These are phyloP conservation scores for Holacanthus passer DNA, from an alignment of 2,113 vertebrate species.

Conservation along the genomic window DNA sequence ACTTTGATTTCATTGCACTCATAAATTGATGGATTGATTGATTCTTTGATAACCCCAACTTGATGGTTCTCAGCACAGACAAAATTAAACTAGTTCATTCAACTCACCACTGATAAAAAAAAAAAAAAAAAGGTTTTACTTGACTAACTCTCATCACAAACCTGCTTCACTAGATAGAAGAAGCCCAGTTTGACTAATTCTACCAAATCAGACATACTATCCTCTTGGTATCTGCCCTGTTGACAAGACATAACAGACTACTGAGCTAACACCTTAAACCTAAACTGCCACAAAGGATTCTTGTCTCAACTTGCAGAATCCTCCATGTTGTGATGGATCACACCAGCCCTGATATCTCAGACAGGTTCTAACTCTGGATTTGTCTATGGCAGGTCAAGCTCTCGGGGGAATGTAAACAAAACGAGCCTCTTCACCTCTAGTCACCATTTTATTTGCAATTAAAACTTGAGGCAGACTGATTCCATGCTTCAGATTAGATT, in stretches of 20 bases:
- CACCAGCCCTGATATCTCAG: neutral
- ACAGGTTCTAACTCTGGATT: conserved; percentile 23
- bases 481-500: conserved; percentile 19
- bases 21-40: neutral
- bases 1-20: neutral
- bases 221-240: conserved; percentile 15
- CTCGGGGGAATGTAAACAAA: conserved; percentile 26
- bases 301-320: conserved; percentile 34
- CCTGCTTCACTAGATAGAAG: neutral
- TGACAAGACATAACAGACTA: conserved; percentile 50
- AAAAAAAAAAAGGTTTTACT: neutral
- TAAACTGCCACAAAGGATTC: conserved; percentile 51
- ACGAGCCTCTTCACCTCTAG: conserved; percentile 16
- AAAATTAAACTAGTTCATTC: conserved; percentile 1
- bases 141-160: conserved; percentile 4
- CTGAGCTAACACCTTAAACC: conserved; percentile 46
- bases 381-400: conserved; percentile 35
- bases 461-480: conserved; percentile 19
- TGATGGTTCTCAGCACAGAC: neutral
- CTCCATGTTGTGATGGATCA: conserved; percentile 36
- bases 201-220: conserved; percentile 1
- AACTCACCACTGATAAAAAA: neutral
- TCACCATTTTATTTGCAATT: conserved; percentile 49
- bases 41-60: neutral
- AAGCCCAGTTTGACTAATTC: conserved; percentile 10